Conservation (phyloP, 2,888 invertebrate species). For the Oithona nana region DNA sequence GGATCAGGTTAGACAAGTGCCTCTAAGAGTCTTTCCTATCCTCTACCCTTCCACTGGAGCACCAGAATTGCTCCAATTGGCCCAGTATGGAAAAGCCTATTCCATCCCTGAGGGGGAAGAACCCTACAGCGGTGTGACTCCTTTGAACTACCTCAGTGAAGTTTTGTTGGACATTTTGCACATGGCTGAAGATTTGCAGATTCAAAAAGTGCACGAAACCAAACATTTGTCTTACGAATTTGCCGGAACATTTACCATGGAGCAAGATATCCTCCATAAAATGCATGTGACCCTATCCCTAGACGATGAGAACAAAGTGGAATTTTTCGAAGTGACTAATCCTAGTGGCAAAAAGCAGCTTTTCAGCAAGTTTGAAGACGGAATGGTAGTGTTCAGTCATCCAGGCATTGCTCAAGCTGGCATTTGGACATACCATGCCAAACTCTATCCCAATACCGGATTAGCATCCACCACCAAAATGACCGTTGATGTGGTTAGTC, state of each 20-base stretch:
- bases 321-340: slow-evolving; percentile 16
- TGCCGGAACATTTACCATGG: slow-evolving; percentile 15
- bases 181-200: neutral
- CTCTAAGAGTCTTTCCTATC: slow-evolving; percentile 7
- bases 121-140: neutral
- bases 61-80: neutral
- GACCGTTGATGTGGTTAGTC: slow-evolving; percentile 16
- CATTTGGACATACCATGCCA: slow-evolving; percentile 17
- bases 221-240: slow-evolving; percentile 13
- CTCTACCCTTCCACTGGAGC: neutral
- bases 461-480: neutral
- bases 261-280: slow-evolving; percentile 6
- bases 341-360: slow-evolving; percentile 16
- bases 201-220: slow-evolving; percentile 14
- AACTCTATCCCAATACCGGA: slow-evolving; percentile 12
- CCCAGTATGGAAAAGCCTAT: neutral
- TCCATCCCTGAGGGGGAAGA: slow-evolving; percentile 4
- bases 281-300: slow-evolving; percentile 14
- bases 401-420: slow-evolving; percentile 5
- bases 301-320: slow-evolving; percentile 16
- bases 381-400: slow-evolving; percentile 6
- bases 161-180: slow-evolving; percentile 15
- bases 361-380: slow-evolving; percentile 17
- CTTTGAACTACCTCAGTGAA: slow-evolving; percentile 4
- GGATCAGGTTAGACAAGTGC: neutral